Percentiles rank a stretch among this genome's conserved stretches.
Conservation (phyloP, 1,140 invertebrate genomes). For the Cydia amplana region DNA sequence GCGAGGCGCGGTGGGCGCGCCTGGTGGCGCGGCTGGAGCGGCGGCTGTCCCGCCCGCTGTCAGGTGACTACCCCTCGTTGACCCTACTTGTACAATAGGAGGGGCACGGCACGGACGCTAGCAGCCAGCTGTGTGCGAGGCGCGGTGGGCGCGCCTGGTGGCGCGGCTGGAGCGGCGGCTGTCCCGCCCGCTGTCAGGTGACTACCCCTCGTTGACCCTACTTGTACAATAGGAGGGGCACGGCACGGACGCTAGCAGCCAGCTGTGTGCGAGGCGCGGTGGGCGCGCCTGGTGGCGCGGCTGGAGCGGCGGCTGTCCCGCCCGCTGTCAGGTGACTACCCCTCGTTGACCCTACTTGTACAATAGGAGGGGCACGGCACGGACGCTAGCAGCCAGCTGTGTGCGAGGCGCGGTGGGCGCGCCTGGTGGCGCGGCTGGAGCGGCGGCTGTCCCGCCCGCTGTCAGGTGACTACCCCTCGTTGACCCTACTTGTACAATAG, state of each 20-base stretch:
- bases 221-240: no score
- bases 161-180: conserved; percentile 63
- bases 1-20: conserved; percentile 67
- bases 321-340: conserved; percentile 39
- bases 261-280: background rate
- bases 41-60: conserved; percentile 53
- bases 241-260: background rate
- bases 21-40: conserved; percentile 63
- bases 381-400: background rate
- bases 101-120: background rate
- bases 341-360: no score
- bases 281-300: conserved; percentile 24
- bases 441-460: conserved; percentile 56
- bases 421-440: conserved; percentile 45
- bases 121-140: conserved; percentile 53
- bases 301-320: conserved; percentile 59
- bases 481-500: no score
- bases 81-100: no score
- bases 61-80: background rate
- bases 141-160: conserved; percentile 64
- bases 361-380: no score
- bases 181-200: conserved; percentile 45
- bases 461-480: conserved; percentile 10
- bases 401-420: background rate
- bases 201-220: no score